phyloP scores from a whole-genome alignment of 2,888 invertebrate species.

The Gryllus longicercus region DNA sequence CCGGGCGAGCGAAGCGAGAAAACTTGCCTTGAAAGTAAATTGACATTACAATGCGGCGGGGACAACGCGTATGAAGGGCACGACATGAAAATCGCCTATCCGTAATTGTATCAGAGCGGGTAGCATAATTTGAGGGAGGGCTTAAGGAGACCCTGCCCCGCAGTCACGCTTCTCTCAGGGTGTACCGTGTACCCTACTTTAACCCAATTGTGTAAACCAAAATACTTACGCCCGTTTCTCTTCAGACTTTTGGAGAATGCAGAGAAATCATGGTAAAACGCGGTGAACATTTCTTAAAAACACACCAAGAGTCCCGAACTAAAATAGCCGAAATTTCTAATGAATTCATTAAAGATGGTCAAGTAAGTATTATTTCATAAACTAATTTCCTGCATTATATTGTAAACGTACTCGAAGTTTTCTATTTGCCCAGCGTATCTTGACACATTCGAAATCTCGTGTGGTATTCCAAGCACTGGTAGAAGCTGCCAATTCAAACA shows the following conservation, averaged over 20 bases:
- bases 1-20: too few relatives aligned
- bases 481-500: constrained; percentile 74
- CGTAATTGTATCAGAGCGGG: too few relatives aligned
- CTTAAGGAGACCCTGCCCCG: too few relatives aligned
- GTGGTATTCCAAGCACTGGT: constrained; percentile 85
- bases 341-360: constrained; percentile 83
- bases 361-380: constrained; percentile 57
- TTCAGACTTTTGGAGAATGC: constrained; percentile 79
- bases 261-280: constrained; percentile 78
- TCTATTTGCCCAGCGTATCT: constrained; percentile 61
- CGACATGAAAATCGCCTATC: too few relatives aligned
- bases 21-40: too few relatives aligned
- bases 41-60: too few relatives aligned
- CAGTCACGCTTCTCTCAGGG: too few relatives aligned
- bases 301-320: constrained; percentile 69
- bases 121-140: too few relatives aligned
- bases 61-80: too few relatives aligned
- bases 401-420: neutral
- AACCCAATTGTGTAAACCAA: too few relatives aligned
- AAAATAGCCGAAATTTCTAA: constrained; percentile 81
- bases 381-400: too few relatives aligned
- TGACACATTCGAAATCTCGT: constrained; percentile 88
- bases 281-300: constrained; percentile 73
- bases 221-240: constrained; percentile 27
- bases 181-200: too few relatives aligned